Evolutionary conservation across 2,113 vertebrate species (phyloP).

Genomic region (Phasianus colchicus): DNA sequence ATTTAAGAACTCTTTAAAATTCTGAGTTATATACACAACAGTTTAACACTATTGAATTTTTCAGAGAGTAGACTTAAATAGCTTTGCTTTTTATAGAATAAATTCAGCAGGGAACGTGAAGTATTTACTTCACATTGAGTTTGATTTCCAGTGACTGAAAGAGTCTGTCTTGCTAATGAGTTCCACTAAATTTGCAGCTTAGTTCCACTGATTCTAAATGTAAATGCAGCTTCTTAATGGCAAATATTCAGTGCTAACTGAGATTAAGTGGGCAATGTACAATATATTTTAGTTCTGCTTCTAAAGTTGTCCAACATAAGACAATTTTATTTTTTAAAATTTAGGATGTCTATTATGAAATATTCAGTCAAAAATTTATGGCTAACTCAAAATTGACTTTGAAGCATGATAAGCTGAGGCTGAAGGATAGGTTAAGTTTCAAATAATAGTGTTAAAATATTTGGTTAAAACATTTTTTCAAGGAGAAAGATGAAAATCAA

Average conservation of each 20-base stretch:
- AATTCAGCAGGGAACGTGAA: constrained; percentile 44
- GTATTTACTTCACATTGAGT: constrained; percentile 68
- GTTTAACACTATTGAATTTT: constrained; percentile 35
- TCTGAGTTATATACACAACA: background rate
- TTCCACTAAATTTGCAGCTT: constrained; percentile 66
- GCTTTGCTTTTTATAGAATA: constrained; percentile 49
- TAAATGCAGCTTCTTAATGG: constrained; percentile 33
- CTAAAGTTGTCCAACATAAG: background rate
- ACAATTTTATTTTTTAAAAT: background rate
- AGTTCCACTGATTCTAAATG: constrained; percentile 39
- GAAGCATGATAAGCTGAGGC: background rate
- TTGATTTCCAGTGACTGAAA: constrained; percentile 72
- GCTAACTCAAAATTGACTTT: background rate
- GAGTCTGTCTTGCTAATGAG: constrained; percentile 69
- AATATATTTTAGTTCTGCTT: background rate
- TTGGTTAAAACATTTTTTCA: background rate
- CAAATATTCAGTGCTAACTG: constrained; percentile 56
- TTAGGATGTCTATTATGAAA: background rate
- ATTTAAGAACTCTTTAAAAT: constrained; percentile 20
- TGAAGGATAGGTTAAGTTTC: background rate
- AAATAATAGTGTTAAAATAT: background rate
- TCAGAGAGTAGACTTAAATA: constrained; percentile 30
- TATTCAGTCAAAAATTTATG: background rate
- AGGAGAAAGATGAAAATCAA: background rate
- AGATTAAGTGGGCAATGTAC: background rate